Percentiles rank a stretch among this genome's conserved stretches.
phyloP scores from a whole-genome alignment of 2,888 invertebrate species.

The Hypena proboscidalis region DNA sequence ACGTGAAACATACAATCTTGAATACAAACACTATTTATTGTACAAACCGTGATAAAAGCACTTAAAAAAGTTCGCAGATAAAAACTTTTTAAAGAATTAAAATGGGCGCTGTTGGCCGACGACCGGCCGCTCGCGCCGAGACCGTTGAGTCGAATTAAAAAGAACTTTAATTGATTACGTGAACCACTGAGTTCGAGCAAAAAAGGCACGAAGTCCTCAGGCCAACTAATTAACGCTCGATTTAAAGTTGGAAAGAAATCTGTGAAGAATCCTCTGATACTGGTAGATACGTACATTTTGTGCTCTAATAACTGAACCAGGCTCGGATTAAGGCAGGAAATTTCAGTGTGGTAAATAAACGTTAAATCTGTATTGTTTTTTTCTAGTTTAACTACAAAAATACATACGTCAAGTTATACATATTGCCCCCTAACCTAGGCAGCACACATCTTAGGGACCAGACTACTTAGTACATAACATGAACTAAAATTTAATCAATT shows the following conservation, averaged over 20 bases:
- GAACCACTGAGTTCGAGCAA: constrained; percentile 46
- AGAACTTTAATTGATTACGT: constrained; percentile 62
- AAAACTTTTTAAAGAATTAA: constrained; percentile 36
- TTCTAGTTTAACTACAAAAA: too few species aligned
- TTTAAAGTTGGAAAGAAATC: constrained; percentile 60
- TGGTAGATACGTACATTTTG: constrained; percentile 19
- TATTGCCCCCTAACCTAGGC: too few species aligned
- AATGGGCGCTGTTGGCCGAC: constrained; percentile 37
- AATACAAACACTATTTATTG: too few species aligned
- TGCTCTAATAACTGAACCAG: constrained; percentile 24
- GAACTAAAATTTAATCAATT: too few species aligned
- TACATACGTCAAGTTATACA: too few species aligned
- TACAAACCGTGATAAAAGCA: too few species aligned
- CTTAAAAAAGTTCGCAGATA: constrained; percentile 15
- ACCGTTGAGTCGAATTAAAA: constrained; percentile 50
- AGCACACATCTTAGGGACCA: too few species aligned
- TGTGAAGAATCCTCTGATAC: constrained; percentile 45
- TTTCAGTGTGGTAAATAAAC: too few species aligned
- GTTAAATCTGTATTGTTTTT: too few species aligned
- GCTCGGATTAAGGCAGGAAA: constrained; percentile 5
- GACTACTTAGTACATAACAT: too few species aligned
- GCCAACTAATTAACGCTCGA: constrained; percentile 62
- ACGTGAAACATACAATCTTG: too few species aligned
- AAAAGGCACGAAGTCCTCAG: constrained; percentile 50
- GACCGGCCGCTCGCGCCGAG: constrained; percentile 24